Evolutionary conservation across 1,140 invertebrate species (phyloP).

Genomic region (Lordiphosa clarofinis): DNA sequence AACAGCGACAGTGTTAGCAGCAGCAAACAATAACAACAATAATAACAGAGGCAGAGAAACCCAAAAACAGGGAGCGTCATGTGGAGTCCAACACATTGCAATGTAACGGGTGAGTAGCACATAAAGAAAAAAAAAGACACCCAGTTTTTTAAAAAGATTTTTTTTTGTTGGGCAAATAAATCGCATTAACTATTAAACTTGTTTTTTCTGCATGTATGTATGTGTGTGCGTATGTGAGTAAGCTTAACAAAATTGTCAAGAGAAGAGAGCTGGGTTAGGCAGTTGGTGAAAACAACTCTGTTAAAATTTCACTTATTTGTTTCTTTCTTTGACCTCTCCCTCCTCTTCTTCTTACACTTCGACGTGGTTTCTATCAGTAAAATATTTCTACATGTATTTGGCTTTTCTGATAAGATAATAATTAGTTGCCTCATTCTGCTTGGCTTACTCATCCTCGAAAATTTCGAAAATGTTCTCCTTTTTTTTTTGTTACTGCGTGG

Average conservation of each 20-base stretch:
- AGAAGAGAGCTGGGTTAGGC: constrained; percentile 13
- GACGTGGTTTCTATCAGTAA: constrained; percentile 20
- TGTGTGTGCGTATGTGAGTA: constrained; percentile 29
- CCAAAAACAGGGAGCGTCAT: constrained; percentile 40
- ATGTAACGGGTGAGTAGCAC: constrained; percentile 62
- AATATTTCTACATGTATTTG: neutral
- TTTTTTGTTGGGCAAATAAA: constrained; percentile 34
- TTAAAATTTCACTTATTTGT: constrained; percentile 60
- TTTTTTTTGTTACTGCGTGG: constrained; percentile 10
- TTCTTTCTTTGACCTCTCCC: constrained; percentile 6
- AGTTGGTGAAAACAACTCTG: constrained; percentile 33
- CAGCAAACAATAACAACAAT: constrained; percentile 2
- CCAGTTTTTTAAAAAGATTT: constrained; percentile 8
- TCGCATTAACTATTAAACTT: constrained; percentile 55
- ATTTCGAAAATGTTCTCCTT: constrained; percentile 1
- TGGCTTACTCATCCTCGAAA: neutral
- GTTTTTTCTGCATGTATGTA: constrained; percentile 27
- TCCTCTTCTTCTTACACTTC: neutral
- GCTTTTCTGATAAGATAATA: neutral
- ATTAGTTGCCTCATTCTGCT: neutral
- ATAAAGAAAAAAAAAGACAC: constrained; percentile 18
- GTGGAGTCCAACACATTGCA: constrained; percentile 74
- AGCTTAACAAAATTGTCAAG: constrained; percentile 26
- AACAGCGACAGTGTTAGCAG: too few species aligned
- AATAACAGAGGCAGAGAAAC: constrained; percentile 10